Base-by-base conservation (phyloP, 2,888 invertebrate genomes). In the Stratiomys singularior region DNA sequence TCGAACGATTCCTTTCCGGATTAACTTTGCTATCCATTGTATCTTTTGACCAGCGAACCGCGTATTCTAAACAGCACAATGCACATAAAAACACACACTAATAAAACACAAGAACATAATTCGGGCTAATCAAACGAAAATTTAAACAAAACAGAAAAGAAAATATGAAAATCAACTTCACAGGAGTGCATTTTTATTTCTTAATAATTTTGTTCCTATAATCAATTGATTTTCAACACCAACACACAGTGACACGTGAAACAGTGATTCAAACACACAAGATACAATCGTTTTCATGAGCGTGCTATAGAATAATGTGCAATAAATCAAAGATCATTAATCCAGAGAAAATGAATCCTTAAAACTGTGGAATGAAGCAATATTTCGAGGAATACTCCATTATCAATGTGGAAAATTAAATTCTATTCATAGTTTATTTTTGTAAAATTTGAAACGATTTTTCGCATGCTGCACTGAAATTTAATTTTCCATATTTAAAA, bases 1-100 rank as follows among this genome's bases (percentile, higher is more conserved):
- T n/a, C n/a, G n/a, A n/a, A 47, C 63, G 30, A 63, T 76, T 76
- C 64, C 76, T 64, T 47, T 60, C 25, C 76, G 76, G 52, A 60
- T 5, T 60, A 21, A 25, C 23, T 60, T 15, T 60, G n/a, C 23
- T 25, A 7, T 60, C 23, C 15, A 13, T 52, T 60, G 60, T 11
- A 60, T 21, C 25, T 5, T 60, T 18, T 52, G n/a, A n/a, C 52
- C 18, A n/a, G 28, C 27, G 15, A n/a, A 30, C 28, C 46, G 67
- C 23, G 44, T 21, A 44, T 44, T 27, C 44, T 67, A 58, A 74
- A 60, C 30, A 74, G 27, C 28, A 27, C 58, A 23, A 60, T 60
- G 74, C 60, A 74, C 60, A 60, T 56, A 74, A 47, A 47, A 37
- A 71, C n/a, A 71, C 46, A 67, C 11, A 67, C 67, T 3, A 44